These are phyloP conservation scores for Pseudopleuronectes americanus DNA, from an alignment of 2,797 vertebrate genomes.

Conservation along the genomic window DNA sequence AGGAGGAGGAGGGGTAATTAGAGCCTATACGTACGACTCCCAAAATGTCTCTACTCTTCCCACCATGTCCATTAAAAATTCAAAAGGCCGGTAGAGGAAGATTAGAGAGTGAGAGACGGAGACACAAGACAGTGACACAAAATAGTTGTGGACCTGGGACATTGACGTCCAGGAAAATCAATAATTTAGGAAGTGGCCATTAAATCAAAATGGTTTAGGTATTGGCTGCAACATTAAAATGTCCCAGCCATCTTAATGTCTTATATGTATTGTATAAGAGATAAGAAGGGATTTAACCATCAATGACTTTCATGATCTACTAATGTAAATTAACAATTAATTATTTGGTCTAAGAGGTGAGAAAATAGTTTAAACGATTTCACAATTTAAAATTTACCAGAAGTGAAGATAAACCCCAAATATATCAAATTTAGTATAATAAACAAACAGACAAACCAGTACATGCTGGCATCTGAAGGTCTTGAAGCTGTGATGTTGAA, in stretches of 20 bases:
- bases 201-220: not conserved
- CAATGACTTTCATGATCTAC: not conserved
- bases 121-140: slow-evolving; percentile 30
- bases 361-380: no score
- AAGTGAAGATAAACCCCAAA: not conserved
- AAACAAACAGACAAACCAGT: not conserved
- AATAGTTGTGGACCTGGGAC: not conserved
- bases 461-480: not conserved
- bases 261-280: no score
- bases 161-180: not conserved
- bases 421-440: not conserved
- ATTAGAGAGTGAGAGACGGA: slow-evolving; percentile 43
- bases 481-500: no score
- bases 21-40: slow-evolving; percentile 70
- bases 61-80: slow-evolving; percentile 81
- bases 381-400: not conserved
- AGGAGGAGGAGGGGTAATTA: slow-evolving; percentile 65
- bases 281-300: no score
- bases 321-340: not conserved
- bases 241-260: not conserved
- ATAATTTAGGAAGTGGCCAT: not conserved
- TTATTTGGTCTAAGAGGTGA: no score
- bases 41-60: slow-evolving; percentile 79
- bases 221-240: not conserved
- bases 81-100: slow-evolving; percentile 63